phyloP scores from a whole-genome alignment of 2,113 vertebrate genomes.

The Tretioscincus oriximinensis region DNA sequence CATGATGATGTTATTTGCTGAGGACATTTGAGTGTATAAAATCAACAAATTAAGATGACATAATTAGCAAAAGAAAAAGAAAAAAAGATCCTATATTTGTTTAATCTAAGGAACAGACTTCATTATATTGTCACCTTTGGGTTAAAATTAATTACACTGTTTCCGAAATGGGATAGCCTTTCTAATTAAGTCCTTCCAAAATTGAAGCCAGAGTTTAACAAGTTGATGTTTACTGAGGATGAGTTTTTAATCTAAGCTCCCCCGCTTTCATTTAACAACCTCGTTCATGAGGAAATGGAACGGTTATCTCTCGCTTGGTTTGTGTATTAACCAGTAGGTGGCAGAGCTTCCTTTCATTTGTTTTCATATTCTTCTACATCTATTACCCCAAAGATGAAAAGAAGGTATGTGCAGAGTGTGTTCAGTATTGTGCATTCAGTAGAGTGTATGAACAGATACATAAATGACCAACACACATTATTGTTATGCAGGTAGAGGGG shows the following conservation, averaged over 20 bases:
- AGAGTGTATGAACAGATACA: slow-evolving; percentile 37
- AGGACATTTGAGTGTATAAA: slow-evolving; percentile 56
- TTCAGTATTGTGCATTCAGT: slow-evolving; percentile 13
- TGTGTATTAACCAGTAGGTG: slow-evolving; percentile 62
- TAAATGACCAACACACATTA: slow-evolving; percentile 28
- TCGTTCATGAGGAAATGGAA: neutral
- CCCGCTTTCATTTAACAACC: neutral
- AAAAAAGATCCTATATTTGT: slow-evolving; percentile 44
- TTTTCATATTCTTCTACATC: neutral
- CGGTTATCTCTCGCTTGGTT: accelerated
- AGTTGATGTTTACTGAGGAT: slow-evolving; percentile 55
- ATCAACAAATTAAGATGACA: slow-evolving; percentile 52
- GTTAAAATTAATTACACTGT: slow-evolving; percentile 59
- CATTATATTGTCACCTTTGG: slow-evolving; percentile 59
- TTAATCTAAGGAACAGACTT: slow-evolving; percentile 48
- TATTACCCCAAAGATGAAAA: neutral
- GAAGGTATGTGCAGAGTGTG: neutral
- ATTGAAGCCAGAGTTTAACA: slow-evolving; percentile 60
- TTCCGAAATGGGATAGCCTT: slow-evolving; percentile 41
- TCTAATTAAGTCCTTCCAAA: slow-evolving; percentile 63
- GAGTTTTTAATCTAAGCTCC: slow-evolving; percentile 31
- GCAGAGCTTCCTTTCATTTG: slow-evolving; percentile 48
- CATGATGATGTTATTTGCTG: slow-evolving; percentile 62
- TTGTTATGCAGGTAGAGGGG: slow-evolving; percentile 18
- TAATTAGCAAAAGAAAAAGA: slow-evolving; percentile 53